Base-by-base conservation (phyloP, 2,797 vertebrate species). In the Clarias fuscus region DNA sequence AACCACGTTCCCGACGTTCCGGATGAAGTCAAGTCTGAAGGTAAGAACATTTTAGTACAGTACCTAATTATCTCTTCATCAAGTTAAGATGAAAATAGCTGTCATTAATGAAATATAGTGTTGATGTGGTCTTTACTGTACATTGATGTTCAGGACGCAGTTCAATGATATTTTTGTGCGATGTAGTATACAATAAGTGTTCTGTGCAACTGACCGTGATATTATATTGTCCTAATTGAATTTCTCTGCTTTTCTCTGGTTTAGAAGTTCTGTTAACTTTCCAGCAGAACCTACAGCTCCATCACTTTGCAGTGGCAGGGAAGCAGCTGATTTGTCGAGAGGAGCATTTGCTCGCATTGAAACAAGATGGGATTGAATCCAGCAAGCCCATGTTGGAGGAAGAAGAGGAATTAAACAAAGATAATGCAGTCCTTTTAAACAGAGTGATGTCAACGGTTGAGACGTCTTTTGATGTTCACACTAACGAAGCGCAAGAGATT, bases 261-360 rank as follows among this genome's bases (percentile, higher is more conserved):
- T 30, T 86, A 94, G 94, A 53, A 3, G 8, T 1, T 6, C 58
- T 33, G 7, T 33, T 48, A 14, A 91, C 84, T 0, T 94, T 94
- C 77, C 80, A 94, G 71, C 67, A 95, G 40, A 85, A 86, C 58
- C 91, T 97, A 13, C 71, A 93, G 43, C 88, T 76, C 0, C 33
- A 84, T 0, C 83, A 7, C 33, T 92, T 96, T 76, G 86, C 27
- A 0, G 91, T 95, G 0, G 97, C 96, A 33, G 87, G 90, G 70
- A 88, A 89, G 33, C 89, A 92, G 85, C 93, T 99, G 85, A 94
- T 96, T 24, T 27, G 82, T 27, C 90, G 90, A 89, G 96, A 98
- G 91, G 93, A 93, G 30, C 87, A 58, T 79, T 90, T 96, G n/a
- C 95, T 88, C 71, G 86, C 48, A 3, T 64, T 79, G 4, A 85